phyloP scores from a whole-genome alignment of 2,113 vertebrate genomes.

The Noturus placidus region DNA sequence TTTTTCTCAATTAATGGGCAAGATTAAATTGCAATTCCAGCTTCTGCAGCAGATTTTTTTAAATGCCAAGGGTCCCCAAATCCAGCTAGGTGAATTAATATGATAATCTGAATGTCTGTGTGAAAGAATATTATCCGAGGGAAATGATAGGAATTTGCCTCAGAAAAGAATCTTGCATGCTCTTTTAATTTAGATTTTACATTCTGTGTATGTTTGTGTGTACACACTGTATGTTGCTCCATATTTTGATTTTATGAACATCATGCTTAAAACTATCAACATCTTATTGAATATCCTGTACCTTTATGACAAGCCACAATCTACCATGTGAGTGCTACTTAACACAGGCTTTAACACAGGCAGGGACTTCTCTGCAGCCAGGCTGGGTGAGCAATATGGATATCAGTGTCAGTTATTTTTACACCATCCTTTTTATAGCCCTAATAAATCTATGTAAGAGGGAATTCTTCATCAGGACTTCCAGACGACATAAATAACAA shows the following conservation, averaged over 20 bases:
- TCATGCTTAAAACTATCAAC: not conserved
- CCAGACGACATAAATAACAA: conserved; percentile 44
- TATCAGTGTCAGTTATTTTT: conserved; percentile 58
- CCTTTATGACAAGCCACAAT: conserved; percentile 14
- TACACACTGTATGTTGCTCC: not conserved
- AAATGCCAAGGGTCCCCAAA: conserved; percentile 50
- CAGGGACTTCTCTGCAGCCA: conserved; percentile 21
- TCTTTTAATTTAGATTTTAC: conserved; percentile 12
- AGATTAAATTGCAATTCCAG: conserved; percentile 49
- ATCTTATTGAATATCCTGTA: conserved; percentile 11
- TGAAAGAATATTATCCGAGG: conserved; percentile 13
- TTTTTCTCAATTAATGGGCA: conserved; percentile 49
- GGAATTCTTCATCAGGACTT: conserved; percentile 46
- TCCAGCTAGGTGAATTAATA: conserved; percentile 34
- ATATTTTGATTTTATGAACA: not conserved
- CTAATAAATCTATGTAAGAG: conserved; percentile 51
- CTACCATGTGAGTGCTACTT: not conserved
- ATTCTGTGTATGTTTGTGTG: not conserved
- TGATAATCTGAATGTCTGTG: conserved; percentile 28
- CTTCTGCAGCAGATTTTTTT: conserved; percentile 42
- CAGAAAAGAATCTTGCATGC: conserved; percentile 4
- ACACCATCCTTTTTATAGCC: conserved; percentile 48
- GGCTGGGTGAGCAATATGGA: conserved; percentile 50
- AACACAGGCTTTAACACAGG: conserved; percentile 16
- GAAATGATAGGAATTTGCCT: conserved; percentile 23